Base-by-base conservation (phyloP, 2,888 invertebrate species). In the Mycalesis mineus region DNA sequence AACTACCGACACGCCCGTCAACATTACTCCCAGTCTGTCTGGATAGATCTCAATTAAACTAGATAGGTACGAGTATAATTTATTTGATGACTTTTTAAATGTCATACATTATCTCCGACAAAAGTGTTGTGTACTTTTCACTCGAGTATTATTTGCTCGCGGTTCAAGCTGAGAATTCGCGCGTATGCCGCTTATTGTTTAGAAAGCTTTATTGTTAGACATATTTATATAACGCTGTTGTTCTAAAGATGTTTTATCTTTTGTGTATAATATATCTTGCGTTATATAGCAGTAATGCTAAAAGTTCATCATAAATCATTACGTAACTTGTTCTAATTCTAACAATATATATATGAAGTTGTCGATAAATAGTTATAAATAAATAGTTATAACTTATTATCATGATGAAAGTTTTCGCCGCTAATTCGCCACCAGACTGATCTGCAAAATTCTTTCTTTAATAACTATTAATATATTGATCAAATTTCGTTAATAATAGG, bases 191-290 rank as follows among this genome's bases (percentile, higher is more conserved):
- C 5, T 5, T 13, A 14, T 29, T 47, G 47, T 47, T 47, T 47
- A 47, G 47, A 47, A 47, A 47, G 47, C 14, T 47, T 47, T 47
- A 47, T 47, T 47, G 47, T 47, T 47, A 31, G 47, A 17, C 47
- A 15, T 33, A 33, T 33, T 47, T 47, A 47, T 47, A 11, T 47
- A 47, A 47, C 33, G 33, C 11, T 9, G 47, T 15, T 14, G 9
- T 31, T 15, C 31, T 29, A 45, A 31, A 9, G 8, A 14, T 15
- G 14, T 15, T 47, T 15, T 47, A 33, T 47, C 9, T 15, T 33
- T 11, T 47, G 15, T 47, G 9, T 31, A 45, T 45, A 9, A 22
- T 14, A 41, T 41, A 33, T 33, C 33, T 33, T 33, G 33, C 7
- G 33, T 33, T 9, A 7, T 7, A 33, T 22, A 7, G 29, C 4